Conservation (phyloP, 2,113 vertebrate species). For the Thinocorus orbignyianus region DNA sequence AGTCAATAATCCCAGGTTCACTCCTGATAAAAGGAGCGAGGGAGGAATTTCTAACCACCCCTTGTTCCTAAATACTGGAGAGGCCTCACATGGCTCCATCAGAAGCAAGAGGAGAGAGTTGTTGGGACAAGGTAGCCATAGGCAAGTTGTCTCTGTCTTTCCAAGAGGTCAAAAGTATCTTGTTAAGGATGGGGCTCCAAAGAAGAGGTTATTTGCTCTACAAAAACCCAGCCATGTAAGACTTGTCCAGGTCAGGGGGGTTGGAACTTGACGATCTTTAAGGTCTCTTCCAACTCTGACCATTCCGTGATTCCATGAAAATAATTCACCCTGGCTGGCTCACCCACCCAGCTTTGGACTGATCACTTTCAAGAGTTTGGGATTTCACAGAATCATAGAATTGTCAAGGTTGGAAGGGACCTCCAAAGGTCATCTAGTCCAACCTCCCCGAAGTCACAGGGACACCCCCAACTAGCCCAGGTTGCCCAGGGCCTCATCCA, state of each 20-base stretch:
- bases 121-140: neutral
- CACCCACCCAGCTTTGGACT: neutral
- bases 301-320: too few relatives aligned
- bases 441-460: too few relatives aligned
- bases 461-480: too few relatives aligned
- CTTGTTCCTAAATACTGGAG: neutral
- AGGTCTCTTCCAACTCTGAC: too few relatives aligned
- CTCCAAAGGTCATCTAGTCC: too few relatives aligned
- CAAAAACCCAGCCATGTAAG: fast-evolving
- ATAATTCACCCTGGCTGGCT: neutral
- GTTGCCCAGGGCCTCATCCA: too few relatives aligned
- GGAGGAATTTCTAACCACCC: neutral
- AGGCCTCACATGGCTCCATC: fast-evolving
- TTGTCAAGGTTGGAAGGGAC: too few relatives aligned
- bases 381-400: neutral
- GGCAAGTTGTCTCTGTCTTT: neutral
- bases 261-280: too few relatives aligned
- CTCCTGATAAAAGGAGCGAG: neutral
- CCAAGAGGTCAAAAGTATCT: neutral
- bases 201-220: neutral
- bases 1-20: constrained; percentile 11
- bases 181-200: neutral
- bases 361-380: neutral
- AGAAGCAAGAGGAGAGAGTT: neutral
- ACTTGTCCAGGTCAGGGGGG: too few relatives aligned